phyloP scores from a whole-genome alignment of 2,888 invertebrate genomes.

The Oconnorella tubifera region DNA sequence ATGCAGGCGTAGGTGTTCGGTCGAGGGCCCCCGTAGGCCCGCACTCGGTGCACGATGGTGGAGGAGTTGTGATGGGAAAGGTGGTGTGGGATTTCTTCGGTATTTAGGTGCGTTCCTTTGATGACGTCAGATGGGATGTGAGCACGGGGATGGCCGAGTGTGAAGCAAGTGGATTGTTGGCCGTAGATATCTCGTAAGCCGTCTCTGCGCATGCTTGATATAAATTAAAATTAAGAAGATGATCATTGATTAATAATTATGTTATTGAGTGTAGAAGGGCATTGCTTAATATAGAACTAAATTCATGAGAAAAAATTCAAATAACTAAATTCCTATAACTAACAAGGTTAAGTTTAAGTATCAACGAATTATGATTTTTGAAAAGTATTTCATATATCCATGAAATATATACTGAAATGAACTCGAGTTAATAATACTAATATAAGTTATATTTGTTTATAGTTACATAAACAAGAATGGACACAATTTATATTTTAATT shows the following conservation, averaged over 20 bases:
- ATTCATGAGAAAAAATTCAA: too few species aligned
- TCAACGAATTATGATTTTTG: too few species aligned
- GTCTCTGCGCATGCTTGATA: neutral
- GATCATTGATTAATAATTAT: neutral
- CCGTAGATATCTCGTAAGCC: constrained; percentile 4
- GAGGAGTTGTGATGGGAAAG: neutral
- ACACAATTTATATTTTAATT: too few species aligned
- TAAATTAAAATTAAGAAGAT: neutral
- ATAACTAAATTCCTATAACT: too few species aligned
- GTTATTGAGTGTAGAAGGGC: neutral
- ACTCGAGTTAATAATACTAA: too few species aligned
- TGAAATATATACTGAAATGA: too few species aligned
- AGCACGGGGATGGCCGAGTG: neutral
- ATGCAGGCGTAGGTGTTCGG: constrained; percentile 18
- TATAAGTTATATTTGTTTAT: too few species aligned
- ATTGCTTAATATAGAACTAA: too few species aligned
- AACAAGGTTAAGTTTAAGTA: too few species aligned
- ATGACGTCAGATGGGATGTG: neutral
- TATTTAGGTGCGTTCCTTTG: too few species aligned
- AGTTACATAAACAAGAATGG: too few species aligned
- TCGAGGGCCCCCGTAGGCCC: constrained; percentile 4
- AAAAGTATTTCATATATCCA: too few species aligned
- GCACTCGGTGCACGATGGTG: constrained; percentile 4
- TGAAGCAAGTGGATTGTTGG: neutral
- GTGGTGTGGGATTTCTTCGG: neutral